These are phyloP conservation scores for Brachionus asplanchnoidis DNA, from an alignment of 1,140 invertebrate species.

Conservation along the genomic window DNA sequence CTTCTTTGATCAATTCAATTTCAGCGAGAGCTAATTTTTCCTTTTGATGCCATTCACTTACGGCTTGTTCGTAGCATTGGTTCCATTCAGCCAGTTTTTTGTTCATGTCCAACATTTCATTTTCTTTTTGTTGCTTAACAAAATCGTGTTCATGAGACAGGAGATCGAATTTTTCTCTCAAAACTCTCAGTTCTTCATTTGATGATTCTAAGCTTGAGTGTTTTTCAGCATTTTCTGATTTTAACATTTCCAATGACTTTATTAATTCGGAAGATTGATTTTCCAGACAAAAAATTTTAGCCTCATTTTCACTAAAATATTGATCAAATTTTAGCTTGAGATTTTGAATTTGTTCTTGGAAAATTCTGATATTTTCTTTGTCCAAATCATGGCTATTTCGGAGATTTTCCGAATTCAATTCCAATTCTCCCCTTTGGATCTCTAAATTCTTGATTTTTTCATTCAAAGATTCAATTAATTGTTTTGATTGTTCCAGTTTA, in stretches of 20 bases:
- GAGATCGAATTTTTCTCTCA: background rate
- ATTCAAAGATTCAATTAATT: background rate
- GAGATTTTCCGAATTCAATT: background rate
- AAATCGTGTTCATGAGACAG: background rate
- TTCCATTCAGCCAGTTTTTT: background rate
- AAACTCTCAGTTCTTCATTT: background rate
- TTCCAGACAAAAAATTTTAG: background rate
- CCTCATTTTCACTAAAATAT: background rate
- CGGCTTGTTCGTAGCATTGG: background rate
- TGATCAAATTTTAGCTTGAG: background rate
- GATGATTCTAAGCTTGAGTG: background rate
- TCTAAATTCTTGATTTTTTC: background rate
- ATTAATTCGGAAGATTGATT: background rate
- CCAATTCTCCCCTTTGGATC: background rate
- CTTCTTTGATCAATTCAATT: background rate
- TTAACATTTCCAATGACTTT: background rate
- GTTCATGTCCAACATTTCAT: background rate
- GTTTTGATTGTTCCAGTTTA: background rate
- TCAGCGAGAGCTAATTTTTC: background rate
- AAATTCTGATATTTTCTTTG: background rate
- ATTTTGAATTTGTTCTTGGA: background rate
- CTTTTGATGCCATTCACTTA: background rate
- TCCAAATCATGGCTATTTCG: background rate
- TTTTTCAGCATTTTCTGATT: background rate
- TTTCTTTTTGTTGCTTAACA: background rate